These are phyloP conservation scores for Helostoma temminkii DNA, from an alignment of 2,797 vertebrate species.

Conservation along the genomic window DNA sequence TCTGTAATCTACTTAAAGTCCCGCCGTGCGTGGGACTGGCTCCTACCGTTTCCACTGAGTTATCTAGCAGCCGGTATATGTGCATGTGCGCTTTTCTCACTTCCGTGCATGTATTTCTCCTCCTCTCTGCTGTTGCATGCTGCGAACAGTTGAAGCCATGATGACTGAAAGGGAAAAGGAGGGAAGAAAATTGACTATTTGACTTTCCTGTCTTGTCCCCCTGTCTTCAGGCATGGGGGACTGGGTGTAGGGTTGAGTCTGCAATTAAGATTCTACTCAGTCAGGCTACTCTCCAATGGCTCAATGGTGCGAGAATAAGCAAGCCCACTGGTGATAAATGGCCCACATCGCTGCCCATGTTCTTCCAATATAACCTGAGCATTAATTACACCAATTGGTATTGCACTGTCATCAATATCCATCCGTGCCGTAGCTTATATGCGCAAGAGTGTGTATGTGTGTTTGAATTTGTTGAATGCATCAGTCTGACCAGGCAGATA, in stretches of 20 bases:
- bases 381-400: constrained; percentile 86
- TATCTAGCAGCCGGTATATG: constrained; percentile 28
- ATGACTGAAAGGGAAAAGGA: constrained; percentile 27
- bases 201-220: constrained; percentile 63
- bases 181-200: constrained; percentile 44
- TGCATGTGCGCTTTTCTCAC: constrained; percentile 20
- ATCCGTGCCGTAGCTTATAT: constrained; percentile 52
- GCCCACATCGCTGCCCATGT: constrained; percentile 75
- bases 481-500: constrained; percentile 28
- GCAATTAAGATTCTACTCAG: constrained; percentile 83
- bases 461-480: constrained; percentile 38
- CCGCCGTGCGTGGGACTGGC: constrained; percentile 60
- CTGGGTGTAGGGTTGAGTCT: constrained; percentile 24
- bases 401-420: constrained; percentile 83
- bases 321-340: constrained; percentile 82
- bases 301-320: constrained; percentile 80
- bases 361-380: constrained; percentile 80
- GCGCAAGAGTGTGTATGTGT: background rate
- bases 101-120: constrained; percentile 23
- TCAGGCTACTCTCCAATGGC: constrained; percentile 71
- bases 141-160: constrained; percentile 45
- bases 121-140: constrained; percentile 4
- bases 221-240: constrained; percentile 39
- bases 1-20: constrained; percentile 76
- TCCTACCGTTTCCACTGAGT: constrained; percentile 40